Percentiles rank a stretch among this genome's conserved stretches.
Conservation (phyloP, 35 echinoderm and acorn worm species). For the Stichopus chloronotus region DNA sequence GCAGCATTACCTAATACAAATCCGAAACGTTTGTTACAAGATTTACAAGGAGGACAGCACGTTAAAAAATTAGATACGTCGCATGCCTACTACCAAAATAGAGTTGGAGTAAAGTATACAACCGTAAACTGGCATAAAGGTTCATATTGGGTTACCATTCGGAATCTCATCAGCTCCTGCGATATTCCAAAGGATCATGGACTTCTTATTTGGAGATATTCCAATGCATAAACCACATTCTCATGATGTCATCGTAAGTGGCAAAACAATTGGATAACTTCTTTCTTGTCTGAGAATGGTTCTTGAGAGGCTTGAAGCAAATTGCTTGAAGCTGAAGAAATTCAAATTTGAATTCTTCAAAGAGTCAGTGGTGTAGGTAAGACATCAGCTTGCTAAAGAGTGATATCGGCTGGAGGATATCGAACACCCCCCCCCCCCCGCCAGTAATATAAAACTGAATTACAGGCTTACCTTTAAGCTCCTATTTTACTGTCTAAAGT, state of each 20-base stretch:
- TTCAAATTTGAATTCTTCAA: slow-evolving; percentile 71
- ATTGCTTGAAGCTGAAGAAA: slow-evolving; percentile 46
- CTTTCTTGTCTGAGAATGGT: slow-evolving; percentile 53
- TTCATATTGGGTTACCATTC: slow-evolving; percentile 71
- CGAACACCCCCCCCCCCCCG: not conserved
- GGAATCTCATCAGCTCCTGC: slow-evolving; percentile 70
- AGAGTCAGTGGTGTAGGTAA: slow-evolving; percentile 58
- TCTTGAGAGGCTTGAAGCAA: slow-evolving; percentile 50
- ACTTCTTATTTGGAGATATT: slow-evolving; percentile 59
- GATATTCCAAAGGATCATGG: slow-evolving; percentile 63
- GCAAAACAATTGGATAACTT: slow-evolving; percentile 32
- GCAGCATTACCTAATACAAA: slow-evolving; percentile 65
- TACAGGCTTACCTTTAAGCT: slow-evolving; percentile 65
- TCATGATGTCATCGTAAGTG: slow-evolving; percentile 71
- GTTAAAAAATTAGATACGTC: too few relatives aligned
- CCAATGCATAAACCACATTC: slow-evolving; percentile 56
- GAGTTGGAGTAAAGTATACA: slow-evolving; percentile 12
- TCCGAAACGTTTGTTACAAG: slow-evolving; percentile 48
- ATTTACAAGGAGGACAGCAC: not conserved
- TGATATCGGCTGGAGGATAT: not conserved
- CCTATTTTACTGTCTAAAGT: slow-evolving; percentile 66
- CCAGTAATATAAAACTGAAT: slow-evolving; percentile 58
- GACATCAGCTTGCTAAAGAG: slow-evolving; percentile 61
- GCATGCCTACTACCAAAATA: too few relatives aligned
- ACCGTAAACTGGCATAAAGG: slow-evolving; percentile 62